Percentiles rank a stretch among this genome's conserved stretches.
Evolutionary conservation across 2,797 vertebrate species (phyloP).

Genomic region (Enteromius trimaculatus): DNA sequence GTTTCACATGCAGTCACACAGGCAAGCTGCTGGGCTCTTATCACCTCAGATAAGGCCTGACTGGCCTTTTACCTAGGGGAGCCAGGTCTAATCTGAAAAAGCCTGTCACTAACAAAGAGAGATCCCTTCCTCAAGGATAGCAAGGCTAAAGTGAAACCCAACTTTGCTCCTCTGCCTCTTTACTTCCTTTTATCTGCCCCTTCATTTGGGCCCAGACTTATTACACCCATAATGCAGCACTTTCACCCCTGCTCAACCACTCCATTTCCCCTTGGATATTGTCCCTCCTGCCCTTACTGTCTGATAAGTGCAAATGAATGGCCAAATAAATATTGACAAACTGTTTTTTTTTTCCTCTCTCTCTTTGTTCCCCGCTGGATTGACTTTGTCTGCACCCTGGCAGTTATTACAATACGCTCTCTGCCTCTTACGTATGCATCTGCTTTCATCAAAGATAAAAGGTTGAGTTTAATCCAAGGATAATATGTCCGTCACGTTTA

Average conservation of each 20-base stretch:
- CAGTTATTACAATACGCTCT: slow-evolving; percentile 43
- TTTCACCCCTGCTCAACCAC: slow-evolving; percentile 51
- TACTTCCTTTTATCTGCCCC: slow-evolving; percentile 54
- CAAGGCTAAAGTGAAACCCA: slow-evolving; percentile 59
- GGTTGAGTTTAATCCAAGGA: slow-evolving; percentile 70
- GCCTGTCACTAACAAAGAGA: slow-evolving; percentile 64
- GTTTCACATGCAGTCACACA: slow-evolving; percentile 61
- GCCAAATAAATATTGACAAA: slow-evolving; percentile 55
- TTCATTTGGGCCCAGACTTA: slow-evolving; percentile 54
- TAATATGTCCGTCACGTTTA: slow-evolving; percentile 72
- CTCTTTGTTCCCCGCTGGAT: slow-evolving; percentile 1
- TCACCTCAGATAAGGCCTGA: slow-evolving; percentile 66
- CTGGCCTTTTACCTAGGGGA: slow-evolving; percentile 68
- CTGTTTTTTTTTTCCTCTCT: slow-evolving; percentile 5
- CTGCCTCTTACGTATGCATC: slow-evolving; percentile 61
- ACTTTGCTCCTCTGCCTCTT: slow-evolving; percentile 56
- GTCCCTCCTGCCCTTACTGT: slow-evolving; percentile 42
- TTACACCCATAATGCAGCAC: slow-evolving; percentile 48
- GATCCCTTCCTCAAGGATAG: slow-evolving; percentile 61
- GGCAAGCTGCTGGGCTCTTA: slow-evolving; percentile 66
- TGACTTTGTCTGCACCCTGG: slow-evolving; percentile 60
- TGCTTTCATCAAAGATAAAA: slow-evolving; percentile 69
- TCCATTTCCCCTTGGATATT: slow-evolving; percentile 46
- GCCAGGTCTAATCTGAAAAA: slow-evolving; percentile 65
- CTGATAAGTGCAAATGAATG: slow-evolving; percentile 49